Evolutionary conservation across 2,888 invertebrate genomes (phyloP).

Genomic region (Spisula subtruncata): DNA sequence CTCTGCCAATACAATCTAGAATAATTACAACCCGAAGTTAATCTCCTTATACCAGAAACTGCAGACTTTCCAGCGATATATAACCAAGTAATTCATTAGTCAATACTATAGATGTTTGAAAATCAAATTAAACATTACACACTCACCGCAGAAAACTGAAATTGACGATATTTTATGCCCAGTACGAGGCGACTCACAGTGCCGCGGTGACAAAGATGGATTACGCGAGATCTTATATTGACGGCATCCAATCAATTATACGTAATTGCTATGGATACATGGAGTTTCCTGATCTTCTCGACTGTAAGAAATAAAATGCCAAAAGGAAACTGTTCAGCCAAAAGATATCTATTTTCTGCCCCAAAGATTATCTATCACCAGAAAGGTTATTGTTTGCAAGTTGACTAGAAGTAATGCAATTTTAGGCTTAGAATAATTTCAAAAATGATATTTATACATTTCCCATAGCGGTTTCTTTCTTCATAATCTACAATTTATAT

Average conservation of each 20-base stretch:
- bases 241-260: constrained; percentile 43
- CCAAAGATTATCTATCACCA: not conserved
- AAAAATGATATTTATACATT: not conserved
- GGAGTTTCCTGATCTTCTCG: constrained; percentile 2
- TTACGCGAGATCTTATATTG: constrained; percentile 28
- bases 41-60: not conserved
- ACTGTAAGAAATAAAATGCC: constrained; percentile 5
- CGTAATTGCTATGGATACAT: constrained; percentile 40
- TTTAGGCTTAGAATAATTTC: not conserved
- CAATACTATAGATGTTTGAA: not conserved
- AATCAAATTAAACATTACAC: constrained; percentile 17
- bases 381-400: constrained; percentile 18
- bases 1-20: not conserved
- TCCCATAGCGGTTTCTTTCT: no score
- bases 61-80: not conserved
- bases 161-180: not conserved
- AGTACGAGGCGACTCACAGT: not conserved
- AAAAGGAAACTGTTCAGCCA: constrained; percentile 23
- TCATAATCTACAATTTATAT: no score
- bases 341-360: constrained; percentile 13
- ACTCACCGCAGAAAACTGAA: not conserved
- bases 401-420: constrained; percentile 15
- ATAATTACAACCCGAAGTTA: not conserved
- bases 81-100: constrained; percentile 15
- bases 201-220: constrained; percentile 38